Percentiles rank a stretch among this genome's conserved stretches.
Evolutionary conservation across 23 tunicate genomes (phyloP).

Genomic region (Phallusia fumigata): DNA sequence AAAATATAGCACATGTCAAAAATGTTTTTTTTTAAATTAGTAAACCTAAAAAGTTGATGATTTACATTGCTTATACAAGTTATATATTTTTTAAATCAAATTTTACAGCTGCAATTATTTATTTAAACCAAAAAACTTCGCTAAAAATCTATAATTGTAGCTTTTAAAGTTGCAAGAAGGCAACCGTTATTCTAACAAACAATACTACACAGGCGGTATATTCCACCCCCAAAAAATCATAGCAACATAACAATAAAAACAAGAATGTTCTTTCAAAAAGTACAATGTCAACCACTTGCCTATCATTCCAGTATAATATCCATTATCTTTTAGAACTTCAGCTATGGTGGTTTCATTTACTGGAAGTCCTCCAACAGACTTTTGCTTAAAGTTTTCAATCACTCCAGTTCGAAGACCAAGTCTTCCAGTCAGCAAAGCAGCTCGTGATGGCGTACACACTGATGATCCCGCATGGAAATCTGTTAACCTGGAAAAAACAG

Average conservation of each 20-base stretch:
- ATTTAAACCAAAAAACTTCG: no score
- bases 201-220: no score
- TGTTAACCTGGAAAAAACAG: slow-evolving; percentile 53
- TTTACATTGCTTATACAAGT: background rate
- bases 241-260: no score
- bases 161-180: no score
- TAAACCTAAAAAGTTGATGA: background rate
- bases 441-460: slow-evolving; percentile 76
- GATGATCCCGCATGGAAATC: slow-evolving; percentile 87
- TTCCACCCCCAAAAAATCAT: no score
- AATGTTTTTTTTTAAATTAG: background rate
- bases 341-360: slow-evolving; percentile 81
- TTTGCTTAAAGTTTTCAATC: slow-evolving; percentile 48
- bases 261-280: no score
- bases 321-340: slow-evolving; percentile 69
- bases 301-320: slow-evolving; percentile 90
- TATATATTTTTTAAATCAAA: background rate
- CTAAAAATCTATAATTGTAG: no score
- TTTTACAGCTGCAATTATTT: background rate
- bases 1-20: background rate
- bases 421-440: slow-evolving; percentile 82
- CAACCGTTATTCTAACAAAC: no score
- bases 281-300: slow-evolving; percentile 23
- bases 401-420: slow-evolving; percentile 77
- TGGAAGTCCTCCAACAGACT: slow-evolving; percentile 60